These are phyloP conservation scores for Drosophila kikkawai DNA, from an alignment of 1,140 invertebrate species.

Conservation along the genomic window DNA sequence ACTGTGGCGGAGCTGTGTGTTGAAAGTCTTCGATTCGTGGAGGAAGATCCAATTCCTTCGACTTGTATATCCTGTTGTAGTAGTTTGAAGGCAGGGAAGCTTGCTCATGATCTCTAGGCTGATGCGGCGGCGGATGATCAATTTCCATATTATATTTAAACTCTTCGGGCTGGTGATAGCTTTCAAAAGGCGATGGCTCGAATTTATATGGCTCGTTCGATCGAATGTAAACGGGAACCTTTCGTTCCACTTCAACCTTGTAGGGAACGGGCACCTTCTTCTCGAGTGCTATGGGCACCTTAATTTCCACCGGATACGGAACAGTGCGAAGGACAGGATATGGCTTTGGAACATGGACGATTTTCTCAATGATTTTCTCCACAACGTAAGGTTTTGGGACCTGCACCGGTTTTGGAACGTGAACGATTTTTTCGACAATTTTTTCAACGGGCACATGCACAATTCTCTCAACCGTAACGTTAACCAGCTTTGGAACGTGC, in stretches of 20 bases:
- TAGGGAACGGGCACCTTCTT: conserved; percentile 86
- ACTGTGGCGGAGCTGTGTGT: conserved; percentile 3
- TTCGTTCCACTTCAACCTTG: conserved; percentile 86
- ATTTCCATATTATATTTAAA: conserved; percentile 30
- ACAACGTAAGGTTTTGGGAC: conserved; percentile 60
- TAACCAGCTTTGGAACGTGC: conserved; percentile 64
- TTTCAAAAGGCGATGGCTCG: conserved; percentile 40
- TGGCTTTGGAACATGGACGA: conserved; percentile 85
- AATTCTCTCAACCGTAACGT: conserved; percentile 85
- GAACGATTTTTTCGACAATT: conserved; percentile 81
- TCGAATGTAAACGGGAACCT: conserved; percentile 83
- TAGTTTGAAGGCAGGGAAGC: conserved; percentile 12
- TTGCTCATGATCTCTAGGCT: conserved; percentile 15
- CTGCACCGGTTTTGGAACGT: conserved; percentile 76
- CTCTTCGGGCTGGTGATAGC: conserved; percentile 24
- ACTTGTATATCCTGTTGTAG: conserved; percentile 31
- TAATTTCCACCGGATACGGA: conserved; percentile 85
- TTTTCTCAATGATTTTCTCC: conserved; percentile 67
- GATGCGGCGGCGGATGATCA: conserved; percentile 16
- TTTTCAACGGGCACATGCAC: conserved; percentile 88
- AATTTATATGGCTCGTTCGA: conserved; percentile 64
- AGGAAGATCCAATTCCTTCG: conserved; percentile 1
- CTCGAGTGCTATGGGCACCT: conserved; percentile 86
- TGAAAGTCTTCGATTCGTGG: conserved; percentile 17
- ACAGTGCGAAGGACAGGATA: conserved; percentile 86